Conservation (phyloP, 2,113 vertebrate species). For the Grammomys surdaster region DNA sequence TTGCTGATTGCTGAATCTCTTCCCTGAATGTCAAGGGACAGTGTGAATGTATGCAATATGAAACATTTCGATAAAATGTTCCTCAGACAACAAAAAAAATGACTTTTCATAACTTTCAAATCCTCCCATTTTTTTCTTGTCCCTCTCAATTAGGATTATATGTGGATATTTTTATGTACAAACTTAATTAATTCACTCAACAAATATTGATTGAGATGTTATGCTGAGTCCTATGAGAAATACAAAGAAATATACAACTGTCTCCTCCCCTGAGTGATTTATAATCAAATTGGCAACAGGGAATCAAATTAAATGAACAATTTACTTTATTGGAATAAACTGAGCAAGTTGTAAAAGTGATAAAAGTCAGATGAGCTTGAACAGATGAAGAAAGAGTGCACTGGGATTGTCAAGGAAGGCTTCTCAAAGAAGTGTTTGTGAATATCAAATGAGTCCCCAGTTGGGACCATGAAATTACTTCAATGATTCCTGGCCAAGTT, state of each 20-base stretch:
- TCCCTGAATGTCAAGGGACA: neutral
- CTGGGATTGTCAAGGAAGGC: neutral
- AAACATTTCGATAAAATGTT: constrained; percentile 43
- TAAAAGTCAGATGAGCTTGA: constrained; percentile 42
- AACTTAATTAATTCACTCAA: constrained; percentile 53
- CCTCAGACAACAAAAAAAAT: neutral
- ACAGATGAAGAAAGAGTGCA: neutral
- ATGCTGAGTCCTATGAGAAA: constrained; percentile 8
- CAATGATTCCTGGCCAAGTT: neutral
- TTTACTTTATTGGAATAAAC: neutral
- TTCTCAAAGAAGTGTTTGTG: neutral
- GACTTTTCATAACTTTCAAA: constrained; percentile 1
- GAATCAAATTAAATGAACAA: constrained; percentile 49
- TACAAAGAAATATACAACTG: neutral
- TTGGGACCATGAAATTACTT: neutral
- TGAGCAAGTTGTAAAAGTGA: constrained; percentile 32
- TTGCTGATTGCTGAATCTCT: neutral
- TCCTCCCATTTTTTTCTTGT: neutral
- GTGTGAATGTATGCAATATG: neutral
- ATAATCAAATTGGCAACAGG: neutral
- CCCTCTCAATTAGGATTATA: neutral
- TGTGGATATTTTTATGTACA: constrained; percentile 23
- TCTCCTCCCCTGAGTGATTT: constrained; percentile 1
- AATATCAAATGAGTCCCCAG: neutral
- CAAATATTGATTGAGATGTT: constrained; percentile 27